A percentile compares a stretch with the other conserved stretches of the same genome.
phyloP scores from a whole-genome alignment of 2,888 invertebrate species.

The Liopterus haemorrhoidalis region DNA sequence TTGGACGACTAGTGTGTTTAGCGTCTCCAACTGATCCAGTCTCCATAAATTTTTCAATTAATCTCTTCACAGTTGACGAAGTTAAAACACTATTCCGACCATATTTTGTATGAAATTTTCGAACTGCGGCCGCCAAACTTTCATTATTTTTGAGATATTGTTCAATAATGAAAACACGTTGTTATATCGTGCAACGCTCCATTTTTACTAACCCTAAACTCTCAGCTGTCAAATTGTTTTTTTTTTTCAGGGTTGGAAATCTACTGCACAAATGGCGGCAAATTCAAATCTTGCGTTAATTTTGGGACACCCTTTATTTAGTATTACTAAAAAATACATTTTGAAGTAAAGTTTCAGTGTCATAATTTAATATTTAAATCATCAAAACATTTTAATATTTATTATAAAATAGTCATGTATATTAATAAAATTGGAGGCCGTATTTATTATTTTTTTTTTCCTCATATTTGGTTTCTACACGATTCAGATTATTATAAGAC shows the following conservation, averaged over 20 bases:
- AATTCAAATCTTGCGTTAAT: slow-evolving; percentile 1
- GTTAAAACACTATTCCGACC: slow-evolving; percentile 34
- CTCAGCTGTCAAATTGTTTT: slow-evolving; percentile 17
- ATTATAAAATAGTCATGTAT: no score
- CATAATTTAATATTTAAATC: no score
- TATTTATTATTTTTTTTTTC: no score
- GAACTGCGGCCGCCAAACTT: slow-evolving; percentile 14
- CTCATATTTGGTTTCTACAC: no score
- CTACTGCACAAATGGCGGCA: neutral
- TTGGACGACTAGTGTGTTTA: slow-evolving; percentile 20
- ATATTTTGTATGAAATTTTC: slow-evolving; percentile 24
- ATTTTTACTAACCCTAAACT: slow-evolving; percentile 23
- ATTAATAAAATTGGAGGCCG: no score
- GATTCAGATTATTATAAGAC: no score
- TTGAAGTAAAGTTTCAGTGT: no score
- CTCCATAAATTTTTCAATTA: slow-evolving; percentile 36
- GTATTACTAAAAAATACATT: no score
- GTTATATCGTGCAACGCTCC: slow-evolving; percentile 16
- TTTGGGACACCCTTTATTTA: no score
- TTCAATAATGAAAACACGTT: no score
- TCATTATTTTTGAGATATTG: slow-evolving; percentile 19
- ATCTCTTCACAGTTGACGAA: slow-evolving; percentile 35
- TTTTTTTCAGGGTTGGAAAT: neutral
- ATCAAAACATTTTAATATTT: no score
- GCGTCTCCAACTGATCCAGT: slow-evolving; percentile 31